These are phyloP conservation scores for Cheilosia vernalis DNA, from an alignment of 2,888 invertebrate genomes.

Conservation along the genomic window DNA sequence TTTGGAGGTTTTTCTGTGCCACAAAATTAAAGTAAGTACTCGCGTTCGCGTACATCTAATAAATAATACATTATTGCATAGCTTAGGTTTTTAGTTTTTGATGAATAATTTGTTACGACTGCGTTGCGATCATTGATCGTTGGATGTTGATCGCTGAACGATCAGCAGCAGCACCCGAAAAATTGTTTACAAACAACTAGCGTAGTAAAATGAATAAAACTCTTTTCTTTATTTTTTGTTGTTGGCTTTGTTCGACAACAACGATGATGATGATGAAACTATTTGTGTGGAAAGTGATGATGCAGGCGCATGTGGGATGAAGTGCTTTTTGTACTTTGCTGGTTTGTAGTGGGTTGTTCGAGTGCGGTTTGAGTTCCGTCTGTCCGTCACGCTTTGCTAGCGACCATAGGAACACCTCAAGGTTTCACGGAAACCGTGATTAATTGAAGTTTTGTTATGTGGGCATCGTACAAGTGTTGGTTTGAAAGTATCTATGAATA, in stretches of 20 bases:
- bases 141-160: constrained; percentile 18
- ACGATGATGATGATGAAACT: constrained; percentile 52
- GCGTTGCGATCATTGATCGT: constrained; percentile 37
- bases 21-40: constrained; percentile 29
- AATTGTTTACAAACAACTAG: constrained; percentile 57
- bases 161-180: constrained; percentile 14
- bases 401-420: constrained; percentile 50
- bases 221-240: constrained; percentile 26
- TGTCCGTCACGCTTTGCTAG: constrained; percentile 65
- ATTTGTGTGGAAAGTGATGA: constrained; percentile 46
- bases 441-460: constrained; percentile 59
- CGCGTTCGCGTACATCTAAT: constrained; percentile 43
- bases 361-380: constrained; percentile 58
- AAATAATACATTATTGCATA: constrained; percentile 66
- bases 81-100: constrained; percentile 32
- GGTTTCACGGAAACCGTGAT: constrained; percentile 68
- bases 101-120: constrained; percentile 41
- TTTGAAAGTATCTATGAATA: constrained; percentile 12
- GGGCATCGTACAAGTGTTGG: constrained; percentile 24
- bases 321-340: constrained; percentile 3
- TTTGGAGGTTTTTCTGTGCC: constrained; percentile 22
- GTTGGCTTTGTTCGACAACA: neutral
- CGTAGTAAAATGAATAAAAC: constrained; percentile 55
- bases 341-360: constrained; percentile 57
- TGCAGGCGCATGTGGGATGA: constrained; percentile 51